Percentiles rank a stretch among this genome's conserved stretches.
These are phyloP conservation scores for Zaprionus tsacasi DNA, from an alignment of 1,140 invertebrate genomes.

Conservation along the genomic window DNA sequence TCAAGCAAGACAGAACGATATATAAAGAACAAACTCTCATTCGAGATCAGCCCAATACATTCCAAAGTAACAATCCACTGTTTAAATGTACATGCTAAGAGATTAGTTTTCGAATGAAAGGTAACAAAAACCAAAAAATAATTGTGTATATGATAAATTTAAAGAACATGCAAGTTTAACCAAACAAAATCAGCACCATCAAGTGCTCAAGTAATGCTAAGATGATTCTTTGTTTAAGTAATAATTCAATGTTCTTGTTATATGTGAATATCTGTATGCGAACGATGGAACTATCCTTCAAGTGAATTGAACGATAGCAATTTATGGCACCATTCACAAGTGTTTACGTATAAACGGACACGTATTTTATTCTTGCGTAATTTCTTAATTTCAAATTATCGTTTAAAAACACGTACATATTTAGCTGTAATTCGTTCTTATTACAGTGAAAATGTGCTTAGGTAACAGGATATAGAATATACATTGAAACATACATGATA, in stretches of 20 bases:
- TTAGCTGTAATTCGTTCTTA: neutral
- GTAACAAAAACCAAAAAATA: neutral
- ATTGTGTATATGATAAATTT: conserved; percentile 1
- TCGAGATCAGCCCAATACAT: neutral
- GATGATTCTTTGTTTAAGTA: neutral
- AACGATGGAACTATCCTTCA: neutral
- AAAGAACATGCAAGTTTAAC: neutral
- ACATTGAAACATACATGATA: conserved; percentile 13
- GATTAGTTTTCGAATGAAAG: neutral
- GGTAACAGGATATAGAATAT: neutral
- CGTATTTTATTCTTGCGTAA: neutral
- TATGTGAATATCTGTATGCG: neutral
- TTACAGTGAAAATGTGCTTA: neutral
- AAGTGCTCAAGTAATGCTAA: neutral
- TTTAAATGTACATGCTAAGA: neutral
- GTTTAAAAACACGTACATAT: neutral
- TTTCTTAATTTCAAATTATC: neutral
- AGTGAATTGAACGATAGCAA: neutral
- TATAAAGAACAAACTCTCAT: neutral
- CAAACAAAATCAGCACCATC: neutral
- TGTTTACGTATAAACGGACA: too few species aligned
- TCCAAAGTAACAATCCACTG: neutral
- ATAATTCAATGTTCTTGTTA: neutral
- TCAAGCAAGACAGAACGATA: neutral
- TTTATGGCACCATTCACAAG: neutral